A percentile compares a stretch with the other conserved stretches of the same genome.
phyloP scores from a whole-genome alignment of 1,140 invertebrate genomes.

The Ceratina japonica region DNA sequence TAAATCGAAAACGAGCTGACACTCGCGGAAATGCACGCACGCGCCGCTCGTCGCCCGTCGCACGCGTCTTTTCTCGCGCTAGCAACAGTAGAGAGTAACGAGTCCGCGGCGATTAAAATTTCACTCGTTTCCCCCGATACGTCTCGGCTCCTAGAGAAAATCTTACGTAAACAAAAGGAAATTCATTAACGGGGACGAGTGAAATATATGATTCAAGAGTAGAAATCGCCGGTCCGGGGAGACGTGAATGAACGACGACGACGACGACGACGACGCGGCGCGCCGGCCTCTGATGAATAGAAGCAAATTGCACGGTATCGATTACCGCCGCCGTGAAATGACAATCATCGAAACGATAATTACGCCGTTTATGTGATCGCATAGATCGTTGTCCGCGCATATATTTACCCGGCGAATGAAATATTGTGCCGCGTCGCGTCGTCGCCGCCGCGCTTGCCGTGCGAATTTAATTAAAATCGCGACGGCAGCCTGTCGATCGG shows the following conservation, averaged over 20 bases:
- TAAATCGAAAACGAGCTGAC: constrained; percentile 26
- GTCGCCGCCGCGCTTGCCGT: constrained; percentile 28
- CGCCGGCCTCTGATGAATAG: background rate
- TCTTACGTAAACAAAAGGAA: background rate
- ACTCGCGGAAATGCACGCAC: constrained; percentile 6
- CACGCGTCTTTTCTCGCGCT: background rate
- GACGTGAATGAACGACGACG: no score
- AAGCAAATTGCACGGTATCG: background rate
- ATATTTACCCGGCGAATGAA: constrained; percentile 22
- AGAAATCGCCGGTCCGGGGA: background rate
- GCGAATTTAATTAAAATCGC: constrained; percentile 38
- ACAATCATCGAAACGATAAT: constrained; percentile 5
- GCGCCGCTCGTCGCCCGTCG: background rate
- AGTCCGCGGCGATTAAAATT: background rate
- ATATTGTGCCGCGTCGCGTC: constrained; percentile 1
- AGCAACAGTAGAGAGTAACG: background rate
- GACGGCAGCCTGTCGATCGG: constrained; percentile 20
- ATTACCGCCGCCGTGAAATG: background rate
- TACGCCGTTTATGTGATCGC: background rate
- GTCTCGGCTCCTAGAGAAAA: background rate
- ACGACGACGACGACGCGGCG: no score
- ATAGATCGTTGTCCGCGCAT: constrained; percentile 11
- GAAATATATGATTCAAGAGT: background rate
- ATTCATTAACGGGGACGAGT: background rate
- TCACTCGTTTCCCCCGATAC: background rate